Evolutionary conservation across 2,888 invertebrate genomes (phyloP), one percentile per base, ranked within the genome.

Genomic region (Drosophila vallismaia): DNA sequence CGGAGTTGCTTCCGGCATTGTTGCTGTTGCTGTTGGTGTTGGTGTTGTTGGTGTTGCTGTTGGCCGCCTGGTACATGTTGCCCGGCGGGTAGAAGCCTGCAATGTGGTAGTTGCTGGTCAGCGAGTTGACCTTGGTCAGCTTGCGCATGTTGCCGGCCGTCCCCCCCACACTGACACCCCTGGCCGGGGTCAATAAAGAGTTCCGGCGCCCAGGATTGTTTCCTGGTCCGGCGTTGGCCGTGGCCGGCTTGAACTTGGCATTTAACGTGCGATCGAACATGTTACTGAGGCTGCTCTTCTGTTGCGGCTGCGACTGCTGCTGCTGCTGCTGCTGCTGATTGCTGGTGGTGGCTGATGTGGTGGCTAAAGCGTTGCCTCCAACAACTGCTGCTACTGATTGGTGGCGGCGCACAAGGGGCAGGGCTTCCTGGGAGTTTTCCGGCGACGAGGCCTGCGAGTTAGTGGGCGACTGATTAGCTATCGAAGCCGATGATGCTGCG

Each of bases 211-310:
- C 81, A 24, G 74, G 60, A 26, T 77, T 74, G 10, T 64, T 74
- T 12, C 77, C 74, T 0, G 66, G 33, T 6, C 64, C 74, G 42
- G 70, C 58, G 36, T 79, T 53, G 31, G 77, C 74, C n/a, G 79
- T 55, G n/a, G 67, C 76, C 36, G 83, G 71, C 73, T 89, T 90
- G 49, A 89, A 86, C 67, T 89, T 89, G 49, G 86, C 76, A 48
- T 80, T 84, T 10, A 90, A 72, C 70, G 86, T 90, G 26, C 89
- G 90, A 81, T 90, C 90, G 33, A 90, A 89, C 90, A 90, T 90
- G 70, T 80, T 90, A 76, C 79, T 77, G 49, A 50, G 71, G 60
- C 50, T 48, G 24, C 56, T 53, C 31, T 63, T 53, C 4, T 62
- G 71, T 29, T 24, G 69, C 9, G 29, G 62, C 0, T 36, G 46